Evolutionary conservation across 2,888 invertebrate species (phyloP).

Genomic region (Orthosia cruda): DNA sequence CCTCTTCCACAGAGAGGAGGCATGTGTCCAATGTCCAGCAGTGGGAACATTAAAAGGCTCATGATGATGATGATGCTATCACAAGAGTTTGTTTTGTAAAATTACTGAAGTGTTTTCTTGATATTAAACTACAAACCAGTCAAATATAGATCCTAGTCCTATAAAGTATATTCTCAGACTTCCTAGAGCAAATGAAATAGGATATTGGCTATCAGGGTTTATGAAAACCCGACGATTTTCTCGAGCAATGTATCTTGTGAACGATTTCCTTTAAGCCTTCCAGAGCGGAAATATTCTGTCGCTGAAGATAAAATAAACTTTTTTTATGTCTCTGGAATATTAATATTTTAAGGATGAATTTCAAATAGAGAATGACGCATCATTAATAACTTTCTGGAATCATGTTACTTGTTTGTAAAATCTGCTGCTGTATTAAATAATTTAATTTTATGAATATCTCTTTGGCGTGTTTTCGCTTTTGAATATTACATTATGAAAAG

Average conservation of each 20-base stretch:
- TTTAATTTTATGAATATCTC: slow-evolving; percentile 16
- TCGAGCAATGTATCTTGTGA: slow-evolving; percentile 59
- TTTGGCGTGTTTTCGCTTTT: slow-evolving; percentile 1
- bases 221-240: slow-evolving; percentile 40
- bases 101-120: too few species aligned
- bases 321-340: slow-evolving; percentile 4
- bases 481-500: slow-evolving; percentile 4
- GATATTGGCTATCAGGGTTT: slow-evolving; percentile 44
- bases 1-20: too few species aligned
- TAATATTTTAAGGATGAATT: slow-evolving; percentile 2
- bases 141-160: slow-evolving; percentile 2
- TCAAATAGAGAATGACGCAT: slow-evolving; percentile 1
- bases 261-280: slow-evolving; percentile 42
- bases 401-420: slow-evolving; percentile 21
- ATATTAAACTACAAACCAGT: background rate
- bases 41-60: too few species aligned
- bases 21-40: too few species aligned
- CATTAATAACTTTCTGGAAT: slow-evolving; percentile 28
- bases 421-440: slow-evolving; percentile 15
- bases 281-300: slow-evolving; percentile 34
- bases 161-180: slow-evolving; percentile 17
- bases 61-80: too few species aligned
- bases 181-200: slow-evolving; percentile 39
- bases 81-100: too few species aligned
- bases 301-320: background rate